These are phyloP conservation scores for Rhinoderma darwinii DNA, from an alignment of 2,113 vertebrate genomes.

Conservation along the genomic window DNA sequence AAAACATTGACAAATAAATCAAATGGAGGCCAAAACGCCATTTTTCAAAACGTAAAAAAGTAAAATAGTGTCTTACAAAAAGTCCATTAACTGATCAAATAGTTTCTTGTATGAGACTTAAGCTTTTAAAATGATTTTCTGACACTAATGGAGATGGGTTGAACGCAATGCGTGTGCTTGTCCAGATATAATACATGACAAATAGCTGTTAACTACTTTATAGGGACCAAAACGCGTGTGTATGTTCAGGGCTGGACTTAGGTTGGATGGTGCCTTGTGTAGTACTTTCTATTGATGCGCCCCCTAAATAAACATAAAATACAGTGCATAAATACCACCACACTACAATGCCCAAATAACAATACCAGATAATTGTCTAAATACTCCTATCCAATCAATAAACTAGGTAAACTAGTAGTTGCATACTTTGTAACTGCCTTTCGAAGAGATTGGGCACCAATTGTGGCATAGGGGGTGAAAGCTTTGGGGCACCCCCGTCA, in stretches of 20 bases:
- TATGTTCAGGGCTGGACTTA: neutral
- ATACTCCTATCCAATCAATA: no score
- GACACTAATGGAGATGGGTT: slow-evolving; percentile 36
- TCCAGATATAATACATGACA: neutral
- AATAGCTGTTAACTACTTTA: neutral
- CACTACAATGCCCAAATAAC: no score
- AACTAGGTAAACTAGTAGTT: no score
- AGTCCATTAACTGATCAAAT: slow-evolving; percentile 44
- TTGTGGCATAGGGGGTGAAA: no score
- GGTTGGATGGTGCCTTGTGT: neutral
- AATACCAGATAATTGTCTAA: no score
- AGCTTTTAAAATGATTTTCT: slow-evolving; percentile 31
- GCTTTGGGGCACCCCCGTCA: no score
- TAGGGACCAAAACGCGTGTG: neutral
- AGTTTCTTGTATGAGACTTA: slow-evolving; percentile 10
- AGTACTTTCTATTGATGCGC: neutral
- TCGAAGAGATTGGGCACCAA: no score
- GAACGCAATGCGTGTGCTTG: neutral
- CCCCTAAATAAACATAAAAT: neutral
- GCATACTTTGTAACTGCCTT: no score
- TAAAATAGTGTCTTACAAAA: slow-evolving; percentile 9
- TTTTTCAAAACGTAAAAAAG: slow-evolving; percentile 24
- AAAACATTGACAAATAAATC: slow-evolving; percentile 59
- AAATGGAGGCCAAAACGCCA: slow-evolving; percentile 64
- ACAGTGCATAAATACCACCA: no score